phyloP scores from a whole-genome alignment of 2,888 invertebrate genomes.

The Deilephila porcellus region DNA sequence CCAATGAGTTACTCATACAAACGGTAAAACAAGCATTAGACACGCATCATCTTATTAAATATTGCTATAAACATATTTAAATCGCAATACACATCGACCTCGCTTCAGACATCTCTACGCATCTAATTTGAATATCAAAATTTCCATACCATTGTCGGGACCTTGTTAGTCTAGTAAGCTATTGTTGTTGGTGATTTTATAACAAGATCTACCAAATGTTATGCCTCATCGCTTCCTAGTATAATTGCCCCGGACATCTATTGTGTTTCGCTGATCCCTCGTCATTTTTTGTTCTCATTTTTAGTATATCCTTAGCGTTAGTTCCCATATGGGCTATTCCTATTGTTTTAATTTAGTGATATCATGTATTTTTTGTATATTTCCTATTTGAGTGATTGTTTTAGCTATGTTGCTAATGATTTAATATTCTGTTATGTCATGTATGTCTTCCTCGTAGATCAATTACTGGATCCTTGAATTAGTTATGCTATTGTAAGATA shows the following conservation, averaged over 20 bases:
- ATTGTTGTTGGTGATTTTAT: slow-evolving; percentile 44
- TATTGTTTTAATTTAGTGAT: slow-evolving; percentile 34
- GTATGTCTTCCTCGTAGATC: neutral
- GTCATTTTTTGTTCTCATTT: slow-evolving; percentile 38
- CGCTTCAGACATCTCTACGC: slow-evolving; percentile 63
- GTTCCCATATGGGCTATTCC: slow-evolving; percentile 21
- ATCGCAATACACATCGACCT: slow-evolving; percentile 45
- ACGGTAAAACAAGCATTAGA: neutral
- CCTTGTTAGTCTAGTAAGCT: slow-evolving; percentile 51
- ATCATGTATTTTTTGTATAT: slow-evolving; percentile 6
- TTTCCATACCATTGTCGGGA: slow-evolving; percentile 62
- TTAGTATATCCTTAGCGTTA: neutral
- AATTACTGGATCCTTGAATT: neutral
- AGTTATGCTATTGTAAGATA: slow-evolving; percentile 6
- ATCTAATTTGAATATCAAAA: slow-evolving; percentile 66
- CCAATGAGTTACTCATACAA: too few species aligned
- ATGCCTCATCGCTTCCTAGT: slow-evolving; percentile 46
- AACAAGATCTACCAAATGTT: slow-evolving; percentile 42
- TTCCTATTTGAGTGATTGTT: slow-evolving; percentile 9
- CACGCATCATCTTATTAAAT: slow-evolving; percentile 27
- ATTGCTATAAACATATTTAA: slow-evolving; percentile 31
- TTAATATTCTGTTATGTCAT: neutral
- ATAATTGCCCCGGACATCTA: slow-evolving; percentile 36
- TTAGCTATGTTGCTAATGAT: neutral
- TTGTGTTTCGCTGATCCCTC: slow-evolving; percentile 39